Base-by-base conservation (phyloP, 2,888 invertebrate genomes). In the Netelia inedita region DNA sequence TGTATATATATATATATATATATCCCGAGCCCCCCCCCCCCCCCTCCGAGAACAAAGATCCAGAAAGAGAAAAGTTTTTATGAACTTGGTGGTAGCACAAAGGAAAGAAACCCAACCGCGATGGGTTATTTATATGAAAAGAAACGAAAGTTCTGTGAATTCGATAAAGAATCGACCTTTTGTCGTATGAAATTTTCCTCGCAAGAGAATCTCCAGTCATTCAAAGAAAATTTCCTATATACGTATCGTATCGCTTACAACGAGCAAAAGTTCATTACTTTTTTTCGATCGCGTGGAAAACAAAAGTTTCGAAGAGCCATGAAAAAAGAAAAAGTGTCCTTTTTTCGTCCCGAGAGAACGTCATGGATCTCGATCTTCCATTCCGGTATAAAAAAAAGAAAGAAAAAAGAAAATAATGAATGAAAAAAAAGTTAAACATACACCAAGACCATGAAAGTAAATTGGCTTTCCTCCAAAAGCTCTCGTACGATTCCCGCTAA, bases 31-130 rank as follows among this genome's bases (percentile, higher is more conserved):
- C n/a, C 61, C n/a, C 6, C 23, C 59, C 21, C 59, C 35, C n/a
- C 50, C 19, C 19, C 79, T 53, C 69, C 41, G 71, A n/a, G 43
- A 65, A 65, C 28, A 65, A 59, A 76, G 68, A 61, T 35, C 53
- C 14, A 46, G 59, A 69, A 65, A 65, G 65, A 53, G n/a, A 72
- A 76, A 74, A 72, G 21, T 75, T 72, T 83, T 55, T 28, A 65
- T 57, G 55, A 83, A 63, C 53, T 76, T 61, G 14, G 35, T 59
- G 14, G 35, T 50, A 57, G 19, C 50, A 59, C 43, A 72, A 72
- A 72, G 23, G 41, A 59, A 11, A 43, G 2, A 53, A 9, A 9
- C 16, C 53, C 14, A 35, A 66, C 43, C 14, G 57, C 16, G 10
- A 57, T n/a, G 23, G 11, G 23, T 14, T 11, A 28, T 53, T n/a